Conservation (phyloP, 2,113 vertebrate genomes). For the Spheniscus mendiculus region DNA sequence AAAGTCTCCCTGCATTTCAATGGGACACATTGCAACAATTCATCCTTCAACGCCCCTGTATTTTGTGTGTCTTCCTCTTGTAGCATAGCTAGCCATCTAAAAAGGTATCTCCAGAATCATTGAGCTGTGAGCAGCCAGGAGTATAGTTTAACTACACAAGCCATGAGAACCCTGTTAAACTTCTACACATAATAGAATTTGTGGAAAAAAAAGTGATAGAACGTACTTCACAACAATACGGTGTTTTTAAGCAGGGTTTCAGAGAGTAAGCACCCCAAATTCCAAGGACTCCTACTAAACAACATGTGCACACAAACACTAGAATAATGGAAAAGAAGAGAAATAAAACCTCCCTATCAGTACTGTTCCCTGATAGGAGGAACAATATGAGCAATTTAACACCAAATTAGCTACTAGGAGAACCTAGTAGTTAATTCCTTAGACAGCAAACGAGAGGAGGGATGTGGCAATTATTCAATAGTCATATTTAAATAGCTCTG, state of each 20-base stretch:
- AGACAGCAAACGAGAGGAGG: neutral
- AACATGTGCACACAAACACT: neutral
- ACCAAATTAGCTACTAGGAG: neutral
- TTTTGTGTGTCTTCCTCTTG: neutral
- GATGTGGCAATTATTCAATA: neutral
- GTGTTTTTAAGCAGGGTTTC: neutral
- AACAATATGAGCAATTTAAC: neutral
- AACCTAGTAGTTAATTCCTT: constrained; percentile 11
- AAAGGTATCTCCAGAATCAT: neutral
- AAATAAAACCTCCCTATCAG: neutral
- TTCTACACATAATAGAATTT: neutral
- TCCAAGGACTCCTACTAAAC: neutral
- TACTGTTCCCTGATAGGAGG: neutral
- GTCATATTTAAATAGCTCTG: neutral
- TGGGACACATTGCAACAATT: neutral
- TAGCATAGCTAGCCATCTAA: neutral
- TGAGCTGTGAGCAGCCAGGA: neutral
- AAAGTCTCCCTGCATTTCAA: neutral
- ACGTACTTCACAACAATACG: neutral
- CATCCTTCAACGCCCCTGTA: neutral
- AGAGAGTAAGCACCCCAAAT: neutral
- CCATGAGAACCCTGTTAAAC: neutral
- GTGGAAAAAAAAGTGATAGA: neutral
- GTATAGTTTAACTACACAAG: neutral
- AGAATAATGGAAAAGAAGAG: neutral